phyloP scores from a whole-genome alignment of 2,888 invertebrate species.

The Aethes cnicana region DNA sequence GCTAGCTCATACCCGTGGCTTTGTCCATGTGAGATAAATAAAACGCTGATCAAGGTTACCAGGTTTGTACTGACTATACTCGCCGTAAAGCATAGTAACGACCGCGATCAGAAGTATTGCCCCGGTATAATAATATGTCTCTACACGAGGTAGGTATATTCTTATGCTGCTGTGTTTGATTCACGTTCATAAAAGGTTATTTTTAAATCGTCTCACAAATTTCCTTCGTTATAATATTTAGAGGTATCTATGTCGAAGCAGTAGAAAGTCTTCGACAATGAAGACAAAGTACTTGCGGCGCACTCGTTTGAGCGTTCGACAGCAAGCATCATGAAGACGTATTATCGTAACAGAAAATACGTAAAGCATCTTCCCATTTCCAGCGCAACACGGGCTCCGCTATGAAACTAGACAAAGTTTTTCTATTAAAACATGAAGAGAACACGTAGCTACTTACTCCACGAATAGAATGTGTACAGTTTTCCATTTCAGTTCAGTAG shows the following conservation, averaged over 20 bases:
- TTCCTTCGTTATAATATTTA: slow-evolving; percentile 1
- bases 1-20: slow-evolving; percentile 4
- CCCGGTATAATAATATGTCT: too few relatives aligned
- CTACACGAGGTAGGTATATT: too few relatives aligned
- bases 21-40: slow-evolving; percentile 30
- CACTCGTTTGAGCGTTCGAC: slow-evolving; percentile 46
- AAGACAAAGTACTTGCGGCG: slow-evolving; percentile 47
- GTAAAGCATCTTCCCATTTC: slow-evolving; percentile 33
- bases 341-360: slow-evolving; percentile 51
- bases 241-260: slow-evolving; percentile 3
- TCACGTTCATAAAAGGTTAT: too few relatives aligned
- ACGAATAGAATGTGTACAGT: slow-evolving; percentile 39
- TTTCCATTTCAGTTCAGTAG: slow-evolving; percentile 21
- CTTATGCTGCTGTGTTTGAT: too few relatives aligned
- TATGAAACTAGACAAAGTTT: slow-evolving; percentile 42
- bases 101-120: too few relatives aligned
- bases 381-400: slow-evolving; percentile 30
- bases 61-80: too few relatives aligned
- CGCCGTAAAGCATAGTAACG: too few relatives aligned
- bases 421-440: slow-evolving; percentile 43
- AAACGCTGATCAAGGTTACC: too few relatives aligned
- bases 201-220: too few relatives aligned
- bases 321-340: slow-evolving; percentile 51
- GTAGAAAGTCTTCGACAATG: slow-evolving; percentile 36
- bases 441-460: slow-evolving; percentile 42